These are phyloP conservation scores for Notechis scutatus DNA, from an alignment of 2,113 vertebrate genomes.

Conservation along the genomic window DNA sequence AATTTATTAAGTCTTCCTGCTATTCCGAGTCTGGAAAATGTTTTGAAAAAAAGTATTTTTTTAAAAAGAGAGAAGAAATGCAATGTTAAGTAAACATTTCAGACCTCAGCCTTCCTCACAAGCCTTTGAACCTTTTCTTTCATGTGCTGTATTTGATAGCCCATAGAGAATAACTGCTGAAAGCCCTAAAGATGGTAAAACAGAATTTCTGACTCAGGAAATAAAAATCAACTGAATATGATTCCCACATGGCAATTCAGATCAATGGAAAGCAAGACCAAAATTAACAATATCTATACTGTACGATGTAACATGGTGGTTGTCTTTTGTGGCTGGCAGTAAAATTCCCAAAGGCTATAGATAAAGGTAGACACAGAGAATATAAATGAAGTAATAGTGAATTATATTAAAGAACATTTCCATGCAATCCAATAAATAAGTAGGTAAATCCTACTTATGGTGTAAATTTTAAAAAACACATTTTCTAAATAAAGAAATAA, in stretches of 20 bases:
- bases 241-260: slow-evolving; percentile 76
- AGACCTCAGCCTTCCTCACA: slow-evolving; percentile 69
- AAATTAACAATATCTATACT: slow-evolving; percentile 76
- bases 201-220: slow-evolving; percentile 82
- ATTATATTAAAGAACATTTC: slow-evolving; percentile 55
- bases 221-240: slow-evolving; percentile 78
- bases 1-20: slow-evolving; percentile 65
- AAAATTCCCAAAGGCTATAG: slow-evolving; percentile 70
- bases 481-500: slow-evolving; percentile 47
- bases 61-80: slow-evolving; percentile 30
- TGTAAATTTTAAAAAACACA: slow-evolving; percentile 10
- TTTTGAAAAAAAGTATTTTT: slow-evolving; percentile 60
- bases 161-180: slow-evolving; percentile 73
- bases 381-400: slow-evolving; percentile 62
- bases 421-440: slow-evolving; percentile 38
- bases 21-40: slow-evolving; percentile 68
- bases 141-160: slow-evolving; percentile 73
- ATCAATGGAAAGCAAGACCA: slow-evolving; percentile 78
- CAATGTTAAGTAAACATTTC: slow-evolving; percentile 75
- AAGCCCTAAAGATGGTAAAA: slow-evolving; percentile 77
- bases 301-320: slow-evolving; percentile 67
- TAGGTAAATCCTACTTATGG: slow-evolving; percentile 24
- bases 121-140: slow-evolving; percentile 79
- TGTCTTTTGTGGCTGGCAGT: slow-evolving; percentile 70
- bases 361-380: slow-evolving; percentile 59